phyloP scores from a whole-genome alignment of 2,113 vertebrate genomes.

The Mesembrinibis cayennensis region DNA sequence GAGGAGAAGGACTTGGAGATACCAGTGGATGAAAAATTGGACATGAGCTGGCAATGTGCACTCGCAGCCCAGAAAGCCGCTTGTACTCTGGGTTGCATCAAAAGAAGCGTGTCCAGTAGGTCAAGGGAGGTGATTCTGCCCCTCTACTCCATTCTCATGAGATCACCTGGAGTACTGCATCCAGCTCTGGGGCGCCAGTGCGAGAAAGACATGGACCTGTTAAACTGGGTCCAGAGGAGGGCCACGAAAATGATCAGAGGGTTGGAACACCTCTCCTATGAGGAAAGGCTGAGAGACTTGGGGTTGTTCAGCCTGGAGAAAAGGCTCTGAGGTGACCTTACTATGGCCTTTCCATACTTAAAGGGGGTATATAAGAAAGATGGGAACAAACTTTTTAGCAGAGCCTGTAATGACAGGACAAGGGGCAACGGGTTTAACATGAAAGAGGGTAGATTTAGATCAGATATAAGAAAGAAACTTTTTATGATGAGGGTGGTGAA shows the following conservation, averaged over 20 bases:
- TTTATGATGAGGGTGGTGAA: neutral
- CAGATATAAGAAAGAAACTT: neutral
- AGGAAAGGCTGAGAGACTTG: neutral
- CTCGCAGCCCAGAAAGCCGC: neutral
- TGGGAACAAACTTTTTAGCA: neutral
- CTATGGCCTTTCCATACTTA: neutral
- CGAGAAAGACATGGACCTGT: neutral
- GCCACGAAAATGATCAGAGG: neutral
- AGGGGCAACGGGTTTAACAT: neutral
- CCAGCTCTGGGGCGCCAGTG: neutral
- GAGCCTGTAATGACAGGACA: neutral
- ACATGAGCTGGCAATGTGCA: fast-evolving
- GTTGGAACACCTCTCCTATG: neutral
- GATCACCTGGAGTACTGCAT: neutral
- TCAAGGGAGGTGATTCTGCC: neutral
- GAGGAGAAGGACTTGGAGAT: neutral
- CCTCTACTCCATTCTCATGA: neutral
- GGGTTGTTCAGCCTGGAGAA: neutral
- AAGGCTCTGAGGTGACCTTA: neutral
- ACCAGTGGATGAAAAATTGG: neutral
- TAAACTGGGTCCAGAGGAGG: fast-evolving
- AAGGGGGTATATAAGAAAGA: neutral
- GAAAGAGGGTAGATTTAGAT: neutral
- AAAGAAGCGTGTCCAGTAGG: neutral
- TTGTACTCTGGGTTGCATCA: neutral